Percentiles rank a stretch among this genome's conserved stretches.
These are phyloP conservation scores for Dromococcyx pavoninus DNA, from an alignment of 2,797 vertebrate species.

Conservation along the genomic window DNA sequence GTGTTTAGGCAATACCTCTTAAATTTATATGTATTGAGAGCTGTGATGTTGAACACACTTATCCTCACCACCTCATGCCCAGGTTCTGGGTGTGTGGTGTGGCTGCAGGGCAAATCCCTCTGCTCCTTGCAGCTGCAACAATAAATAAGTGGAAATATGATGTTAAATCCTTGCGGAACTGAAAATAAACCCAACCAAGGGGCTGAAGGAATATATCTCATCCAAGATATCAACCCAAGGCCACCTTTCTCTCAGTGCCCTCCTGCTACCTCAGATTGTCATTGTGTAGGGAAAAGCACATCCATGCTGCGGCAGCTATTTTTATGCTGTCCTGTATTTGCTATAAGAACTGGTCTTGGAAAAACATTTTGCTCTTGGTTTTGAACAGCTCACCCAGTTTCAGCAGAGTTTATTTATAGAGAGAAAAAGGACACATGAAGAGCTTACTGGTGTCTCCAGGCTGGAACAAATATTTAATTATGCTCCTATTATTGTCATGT, in stretches of 20 bases:
- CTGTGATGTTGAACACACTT: background rate
- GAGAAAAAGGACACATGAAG: background rate
- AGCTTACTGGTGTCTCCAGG: background rate
- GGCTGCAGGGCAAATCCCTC: background rate
- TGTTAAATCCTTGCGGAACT: background rate
- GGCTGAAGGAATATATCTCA: background rate
- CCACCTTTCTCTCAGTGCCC: background rate
- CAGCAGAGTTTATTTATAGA: background rate
- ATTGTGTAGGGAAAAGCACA: background rate
- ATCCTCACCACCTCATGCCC: background rate
- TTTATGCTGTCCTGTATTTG: background rate
- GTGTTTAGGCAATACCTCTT: background rate
- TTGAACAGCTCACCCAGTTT: background rate
- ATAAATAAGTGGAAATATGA: background rate
- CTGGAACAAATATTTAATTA: background rate
- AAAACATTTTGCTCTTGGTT: slow-evolving; percentile 1
- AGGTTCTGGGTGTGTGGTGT: accelerated
- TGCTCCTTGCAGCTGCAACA: background rate
- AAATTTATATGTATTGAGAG: background rate
- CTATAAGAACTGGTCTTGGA: background rate
- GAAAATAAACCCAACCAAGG: background rate
- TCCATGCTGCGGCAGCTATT: background rate
- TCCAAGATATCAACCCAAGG: background rate
- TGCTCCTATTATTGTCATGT: background rate
- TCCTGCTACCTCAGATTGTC: background rate